Percentiles rank a stretch among this genome's conserved stretches.
These are phyloP conservation scores for Gibbula magus DNA, from an alignment of 2,888 invertebrate genomes.

Conservation along the genomic window DNA sequence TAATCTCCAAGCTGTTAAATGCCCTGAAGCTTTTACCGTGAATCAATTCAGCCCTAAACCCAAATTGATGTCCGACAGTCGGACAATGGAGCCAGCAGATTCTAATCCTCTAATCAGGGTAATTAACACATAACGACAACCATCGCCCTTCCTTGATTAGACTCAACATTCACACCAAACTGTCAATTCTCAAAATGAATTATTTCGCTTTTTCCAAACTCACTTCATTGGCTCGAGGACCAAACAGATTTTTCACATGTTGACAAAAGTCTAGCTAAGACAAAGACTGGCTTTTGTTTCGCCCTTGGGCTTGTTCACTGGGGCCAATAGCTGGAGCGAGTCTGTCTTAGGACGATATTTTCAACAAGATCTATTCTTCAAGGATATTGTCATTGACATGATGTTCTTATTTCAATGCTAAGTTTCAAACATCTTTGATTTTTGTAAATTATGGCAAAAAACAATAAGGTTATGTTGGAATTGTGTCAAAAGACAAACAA, in stretches of 20 bases:
- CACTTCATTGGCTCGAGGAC: neutral
- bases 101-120: too few species aligned
- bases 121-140: too few species aligned
- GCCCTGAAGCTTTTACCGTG: too few species aligned
- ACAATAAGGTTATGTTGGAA: neutral
- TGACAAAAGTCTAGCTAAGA: neutral
- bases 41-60: too few species aligned
- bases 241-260: neutral
- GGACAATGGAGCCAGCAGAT: too few species aligned
- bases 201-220: neutral
- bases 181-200: conserved; percentile 3
- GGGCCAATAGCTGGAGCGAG: neutral
- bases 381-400: neutral
- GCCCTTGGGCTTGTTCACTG: neutral
- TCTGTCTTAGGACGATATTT: neutral
- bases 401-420: neutral
- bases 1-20: too few species aligned
- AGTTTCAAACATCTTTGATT: neutral
- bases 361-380: neutral
- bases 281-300: neutral
- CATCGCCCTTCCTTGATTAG: too few species aligned
- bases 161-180: neutral
- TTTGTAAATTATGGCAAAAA: neutral
- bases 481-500: neutral
- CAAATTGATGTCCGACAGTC: too few species aligned